Percentiles rank a stretch among this genome's conserved stretches.
These are phyloP conservation scores for Mythimna loreyi DNA, from an alignment of 2,888 invertebrate genomes.

Conservation along the genomic window DNA sequence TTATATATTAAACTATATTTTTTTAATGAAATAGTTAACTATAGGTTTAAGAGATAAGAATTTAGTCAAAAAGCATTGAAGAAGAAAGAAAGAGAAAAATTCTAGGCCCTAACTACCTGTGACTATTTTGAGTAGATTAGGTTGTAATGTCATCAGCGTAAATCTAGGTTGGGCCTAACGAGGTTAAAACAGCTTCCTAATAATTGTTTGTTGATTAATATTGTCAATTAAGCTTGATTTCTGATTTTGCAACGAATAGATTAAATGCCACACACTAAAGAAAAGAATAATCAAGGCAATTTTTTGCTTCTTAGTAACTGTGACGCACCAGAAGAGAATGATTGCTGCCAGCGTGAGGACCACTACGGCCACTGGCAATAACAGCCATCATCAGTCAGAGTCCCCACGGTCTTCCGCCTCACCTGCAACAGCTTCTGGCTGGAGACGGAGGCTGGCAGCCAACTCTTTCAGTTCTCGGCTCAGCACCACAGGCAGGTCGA, in stretches of 20 bases:
- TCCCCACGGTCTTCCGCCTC: conserved; percentile 7
- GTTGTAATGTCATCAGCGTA: too few relatives aligned
- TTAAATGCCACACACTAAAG: conserved; percentile 31
- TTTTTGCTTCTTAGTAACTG: conserved; percentile 40
- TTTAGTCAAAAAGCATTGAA: too few relatives aligned
- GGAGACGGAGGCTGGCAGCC: conserved; percentile 51
- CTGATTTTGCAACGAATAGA: conserved; percentile 9
- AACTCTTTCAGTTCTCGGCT: conserved; percentile 77
- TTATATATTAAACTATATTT: too few relatives aligned
- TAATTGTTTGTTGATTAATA: conserved; percentile 15
- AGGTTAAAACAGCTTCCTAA: conserved; percentile 36
- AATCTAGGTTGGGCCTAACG: too few relatives aligned
- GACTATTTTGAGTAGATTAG: too few relatives aligned
- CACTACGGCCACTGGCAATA: conserved; percentile 31
- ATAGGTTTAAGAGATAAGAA: too few relatives aligned
- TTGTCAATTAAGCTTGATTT: conserved; percentile 13
- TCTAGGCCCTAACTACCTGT: too few relatives aligned
- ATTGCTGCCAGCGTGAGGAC: conserved; percentile 43
- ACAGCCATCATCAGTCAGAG: conserved; percentile 50
- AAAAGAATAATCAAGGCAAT: conserved; percentile 33
- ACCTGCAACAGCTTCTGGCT: neutral
- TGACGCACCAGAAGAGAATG: conserved; percentile 42
- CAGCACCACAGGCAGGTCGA: conserved; percentile 85
- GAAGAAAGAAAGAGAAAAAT: too few relatives aligned
- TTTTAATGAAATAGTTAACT: too few relatives aligned